phyloP scores from a whole-genome alignment of 2,113 vertebrate genomes.

The Melanocharis versteri region DNA sequence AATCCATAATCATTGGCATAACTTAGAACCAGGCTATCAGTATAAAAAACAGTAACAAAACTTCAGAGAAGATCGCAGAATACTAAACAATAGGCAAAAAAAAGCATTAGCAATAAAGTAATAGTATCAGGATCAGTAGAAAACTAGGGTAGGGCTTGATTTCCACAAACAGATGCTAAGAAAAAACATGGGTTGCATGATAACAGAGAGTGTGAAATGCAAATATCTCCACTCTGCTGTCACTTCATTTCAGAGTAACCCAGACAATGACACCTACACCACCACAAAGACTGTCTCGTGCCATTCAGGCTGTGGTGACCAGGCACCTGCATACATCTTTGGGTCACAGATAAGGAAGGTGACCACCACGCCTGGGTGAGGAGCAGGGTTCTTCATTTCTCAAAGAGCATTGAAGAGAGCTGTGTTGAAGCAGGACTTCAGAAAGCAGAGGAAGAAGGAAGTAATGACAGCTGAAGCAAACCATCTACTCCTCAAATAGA shows the following conservation, averaged over 20 bases:
- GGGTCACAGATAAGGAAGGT: neutral
- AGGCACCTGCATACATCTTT: neutral
- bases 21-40: neutral
- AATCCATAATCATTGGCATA: neutral
- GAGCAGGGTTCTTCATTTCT: neutral
- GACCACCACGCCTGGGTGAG: fast-evolving
- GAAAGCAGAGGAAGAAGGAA: neutral
- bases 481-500: neutral
- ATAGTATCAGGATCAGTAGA: neutral
- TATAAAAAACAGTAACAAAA: neutral
- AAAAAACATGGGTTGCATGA: neutral
- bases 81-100: neutral
- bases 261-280: neutral
- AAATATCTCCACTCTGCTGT: neutral
- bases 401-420: neutral
- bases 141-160: neutral
- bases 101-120: neutral
- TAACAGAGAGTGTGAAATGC: neutral
- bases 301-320: neutral
- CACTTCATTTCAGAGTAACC: neutral
- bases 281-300: fast-evolving
- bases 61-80: neutral
- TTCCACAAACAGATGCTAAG: neutral
- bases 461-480: neutral
- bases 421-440: neutral